Base-by-base conservation (phyloP, 2,113 vertebrate species). In the Motacilla tschutschensis region DNA sequence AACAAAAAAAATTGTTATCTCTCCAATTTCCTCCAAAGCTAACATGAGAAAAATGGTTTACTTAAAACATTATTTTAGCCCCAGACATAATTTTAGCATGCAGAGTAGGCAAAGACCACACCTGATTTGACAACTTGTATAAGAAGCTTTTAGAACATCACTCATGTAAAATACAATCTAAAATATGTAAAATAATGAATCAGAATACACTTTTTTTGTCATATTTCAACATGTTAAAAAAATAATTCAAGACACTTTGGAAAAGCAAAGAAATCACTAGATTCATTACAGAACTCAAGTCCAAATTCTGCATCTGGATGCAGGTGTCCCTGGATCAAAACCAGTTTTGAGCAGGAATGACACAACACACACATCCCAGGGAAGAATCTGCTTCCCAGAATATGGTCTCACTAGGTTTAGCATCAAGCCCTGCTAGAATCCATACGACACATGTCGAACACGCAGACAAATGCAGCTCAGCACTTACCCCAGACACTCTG, bases 101-200 rank as follows among this genome's bases (percentile, higher is more conserved):
- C 89, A 90, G 64, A 93, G 85, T 14, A 8, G 92, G 83, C 89
- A 94, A 93, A 95, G 90, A 85, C 51, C 67, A 95, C 85, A 94
- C 78, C 69, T 54, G 63, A 92, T 83, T 92, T 92, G 94, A 41
- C 85, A 78, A 50, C 51, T 50, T 77, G 72, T 90, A 64, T 94
- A 87, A 91, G 50, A 91, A 95, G 90, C 91, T 94, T 91, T 93
- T 65, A 95, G 82, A 95, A 90, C 79, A 94, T 72, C 59, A 94
- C 71, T 95, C 90, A 51, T 63, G 79, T 88, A 89, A 94, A 55
- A 92, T 51, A 84, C 65, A 84, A 82, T 47, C 78, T 88, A 87
- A 94, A 93, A 94, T 79, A 90, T 46, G 40, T 74, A 92, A 94
- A 91, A 90, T 81, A 86, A 85, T 70, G 50, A 79, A 65, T 29